Base-by-base conservation (phyloP, 2,797 vertebrate genomes). In the Luscinia luscinia region DNA sequence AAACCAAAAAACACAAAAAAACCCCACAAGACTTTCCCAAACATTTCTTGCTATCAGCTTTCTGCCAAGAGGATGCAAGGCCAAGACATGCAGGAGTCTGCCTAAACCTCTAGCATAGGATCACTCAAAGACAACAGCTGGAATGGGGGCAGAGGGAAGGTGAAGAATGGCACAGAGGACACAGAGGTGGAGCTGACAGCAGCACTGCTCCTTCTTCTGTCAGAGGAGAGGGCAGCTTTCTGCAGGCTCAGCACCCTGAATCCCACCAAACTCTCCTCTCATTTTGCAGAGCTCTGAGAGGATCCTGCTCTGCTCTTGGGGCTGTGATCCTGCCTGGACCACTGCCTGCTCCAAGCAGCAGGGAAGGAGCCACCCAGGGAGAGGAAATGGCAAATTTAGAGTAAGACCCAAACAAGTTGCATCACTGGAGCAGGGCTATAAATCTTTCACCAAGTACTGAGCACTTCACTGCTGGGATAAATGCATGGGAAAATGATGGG, bases 1-100 rank as follows among this genome's bases (percentile, higher is more conserved):
- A 74, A 6, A 0, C 4, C 12, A 70, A 57, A 74, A 81, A 41
- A 32, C 59, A 57, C 15, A 6, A 48, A 54, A 62, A n/a, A 9
- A 0, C 0, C 1, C 16, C 48, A 62, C 61, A 84, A 77, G 41
- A 70, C 48, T 86, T 84, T 94, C n/a, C 75, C 85, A 93, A 94
- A 89, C 41, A 62, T 88, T 45, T 76, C 62, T 79, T 11, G 1
- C 57, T 58, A 69, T 89, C 63, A 92, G 40, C 61, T 94, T 89
- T 81, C 84, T 93, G 90, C 95, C 95, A 95, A 76, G 18, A 78
- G 68, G 57, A 59, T 61, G 30, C 78, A 91, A 67, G 46, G 58
- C 61, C 78, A 91, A 73, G 73, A 89, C 84, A 79, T 49, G 90
- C 83, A 93, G 90, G 92, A 95, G 63, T 82, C 85, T 91, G 93